Evolutionary conservation across 2,888 invertebrate species (phyloP), one percentile per base, ranked within the genome.

Genomic region (Mythimna impura): DNA sequence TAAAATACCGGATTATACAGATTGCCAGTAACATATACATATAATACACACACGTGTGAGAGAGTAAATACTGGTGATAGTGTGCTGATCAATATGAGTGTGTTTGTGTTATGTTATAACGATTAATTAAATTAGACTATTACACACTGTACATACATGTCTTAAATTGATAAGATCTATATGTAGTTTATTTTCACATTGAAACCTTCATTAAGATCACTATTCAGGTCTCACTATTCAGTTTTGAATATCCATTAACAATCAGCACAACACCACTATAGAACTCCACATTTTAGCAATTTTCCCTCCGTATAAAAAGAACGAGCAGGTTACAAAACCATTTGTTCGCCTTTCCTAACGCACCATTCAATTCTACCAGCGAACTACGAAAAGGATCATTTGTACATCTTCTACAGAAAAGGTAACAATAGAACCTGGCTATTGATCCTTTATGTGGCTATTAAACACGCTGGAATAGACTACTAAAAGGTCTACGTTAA

Each of bases 401-500:
- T 72, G 73, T 76, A 71, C 64, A 66, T 70, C 73, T 75, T 57
- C 57, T 61, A 66, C 65, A 71, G 66, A 65, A 76, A 86, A 69
- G 50, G 36, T 50, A 75, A 79, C 82, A 86, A 86, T 83, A 85
- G 79, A 72, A 80, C 68, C 71, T 60, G 55, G 80, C 80, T 69
- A 80, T 84, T 78, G 65, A 75, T 81, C 75, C 82, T 87, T 84
- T 82, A 78, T 82, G 71, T 67, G 62, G 74, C 81, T 82, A 88
- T 89, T 88, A 86, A 83, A 69, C 66, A 84, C 84, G 84, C 70
- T 67, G 79, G 75, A 86, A 83, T 76, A 82, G 67, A 80, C 75
- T 69, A 81, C 81, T 82, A 87, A 89, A 88, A 83, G 78, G 80
- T 25, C 61, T 74, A 68, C 67, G 70, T 70, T 84, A 79, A 82